These are phyloP conservation scores for Rhingia campestris DNA, from an alignment of 2,888 invertebrate genomes.

Conservation along the genomic window DNA sequence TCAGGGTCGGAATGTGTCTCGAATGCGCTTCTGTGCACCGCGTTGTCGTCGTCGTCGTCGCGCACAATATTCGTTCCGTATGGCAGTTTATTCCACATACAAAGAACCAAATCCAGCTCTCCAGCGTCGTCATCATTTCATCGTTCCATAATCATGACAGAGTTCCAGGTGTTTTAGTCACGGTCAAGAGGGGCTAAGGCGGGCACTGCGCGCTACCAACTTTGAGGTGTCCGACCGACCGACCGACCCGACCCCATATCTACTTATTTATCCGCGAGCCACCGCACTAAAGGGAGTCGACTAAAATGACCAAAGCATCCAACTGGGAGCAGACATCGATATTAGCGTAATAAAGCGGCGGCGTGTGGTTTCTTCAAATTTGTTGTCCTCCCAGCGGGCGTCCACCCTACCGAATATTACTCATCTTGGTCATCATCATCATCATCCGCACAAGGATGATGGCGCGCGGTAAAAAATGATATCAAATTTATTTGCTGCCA, in stretches of 20 bases:
- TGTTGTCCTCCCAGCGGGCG: constrained; percentile 73
- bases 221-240: constrained; percentile 49
- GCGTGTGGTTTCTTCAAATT: constrained; percentile 74
- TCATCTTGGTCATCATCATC: constrained; percentile 71
- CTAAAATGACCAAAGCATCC: constrained; percentile 48
- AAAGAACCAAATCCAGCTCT: constrained; percentile 53
- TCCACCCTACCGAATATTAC: constrained; percentile 73
- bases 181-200: constrained; percentile 39
- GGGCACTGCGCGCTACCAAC: constrained; percentile 45
- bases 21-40: constrained; percentile 75
- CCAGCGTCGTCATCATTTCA: constrained; percentile 64
- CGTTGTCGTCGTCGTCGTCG: constrained; percentile 65
- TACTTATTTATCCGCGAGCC: constrained; percentile 29
- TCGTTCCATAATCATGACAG: constrained; percentile 74
- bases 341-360: constrained; percentile 74
- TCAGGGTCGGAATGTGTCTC: constrained; percentile 74
- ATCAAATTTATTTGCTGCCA: constrained; percentile 69
- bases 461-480: constrained; percentile 63
- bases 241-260: constrained; percentile 39
- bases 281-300: constrained; percentile 39
- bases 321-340: constrained; percentile 71
- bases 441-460: constrained; percentile 42
- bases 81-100: constrained; percentile 64
- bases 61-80: constrained; percentile 67
- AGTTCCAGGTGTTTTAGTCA: constrained; percentile 74